phyloP scores from a whole-genome alignment of 2,113 vertebrate genomes.

The Theristicus caerulescens region DNA sequence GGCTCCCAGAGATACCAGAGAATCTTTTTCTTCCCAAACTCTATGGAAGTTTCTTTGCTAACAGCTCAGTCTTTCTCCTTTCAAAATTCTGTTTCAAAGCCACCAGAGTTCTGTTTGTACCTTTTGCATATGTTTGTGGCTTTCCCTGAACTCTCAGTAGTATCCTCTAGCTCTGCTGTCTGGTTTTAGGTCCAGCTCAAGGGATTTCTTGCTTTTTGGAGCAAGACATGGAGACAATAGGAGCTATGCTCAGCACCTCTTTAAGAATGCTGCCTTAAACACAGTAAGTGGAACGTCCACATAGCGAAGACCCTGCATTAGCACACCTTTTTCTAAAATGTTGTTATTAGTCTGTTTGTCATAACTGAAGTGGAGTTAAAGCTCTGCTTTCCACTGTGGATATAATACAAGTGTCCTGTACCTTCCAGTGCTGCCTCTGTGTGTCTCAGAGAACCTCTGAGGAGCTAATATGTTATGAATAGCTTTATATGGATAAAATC shows the following conservation, averaged over 20 bases:
- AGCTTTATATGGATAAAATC: neutral
- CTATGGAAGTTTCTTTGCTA: neutral
- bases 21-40: neutral
- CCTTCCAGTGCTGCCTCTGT: neutral
- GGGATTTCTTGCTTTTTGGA: neutral
- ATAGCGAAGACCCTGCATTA: neutral
- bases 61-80: neutral
- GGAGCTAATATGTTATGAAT: neutral
- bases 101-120: neutral
- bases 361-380: neutral
- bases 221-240: neutral
- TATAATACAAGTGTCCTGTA: neutral
- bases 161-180: neutral
- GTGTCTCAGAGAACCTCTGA: neutral
- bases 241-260: neutral
- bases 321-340: neutral
- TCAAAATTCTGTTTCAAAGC: neutral
- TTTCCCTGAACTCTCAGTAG: neutral
- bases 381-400: neutral
- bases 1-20: neutral
- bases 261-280: neutral
- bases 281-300: neutral
- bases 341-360: neutral
- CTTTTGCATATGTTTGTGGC: neutral
- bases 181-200: neutral